phyloP scores from a whole-genome alignment of 37 sponge, comb jelly and placozoan species.

The Bolinopsis microptera region DNA sequence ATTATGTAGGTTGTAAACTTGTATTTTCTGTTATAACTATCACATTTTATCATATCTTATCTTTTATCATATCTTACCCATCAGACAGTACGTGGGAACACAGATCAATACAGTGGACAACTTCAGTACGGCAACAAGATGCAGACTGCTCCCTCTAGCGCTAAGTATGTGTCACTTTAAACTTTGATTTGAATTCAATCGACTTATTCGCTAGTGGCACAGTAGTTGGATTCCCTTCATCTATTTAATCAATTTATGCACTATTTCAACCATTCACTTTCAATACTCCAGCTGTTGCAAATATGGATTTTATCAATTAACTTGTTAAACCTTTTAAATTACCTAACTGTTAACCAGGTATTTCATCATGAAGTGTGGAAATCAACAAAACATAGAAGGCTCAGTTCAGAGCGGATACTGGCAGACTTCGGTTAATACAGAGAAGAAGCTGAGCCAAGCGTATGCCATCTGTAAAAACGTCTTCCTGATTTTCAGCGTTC shows the following conservation, averaged over 20 bases:
- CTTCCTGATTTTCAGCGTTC: slow-evolving; percentile 50
- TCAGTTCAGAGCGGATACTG: slow-evolving; percentile 52
- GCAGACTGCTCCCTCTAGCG: neutral
- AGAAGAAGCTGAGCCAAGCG: slow-evolving; percentile 38
- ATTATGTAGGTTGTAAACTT: too few species aligned
- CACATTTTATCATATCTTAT: too few species aligned
- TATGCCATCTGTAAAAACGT: slow-evolving; percentile 49
- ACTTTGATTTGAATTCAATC: too few species aligned
- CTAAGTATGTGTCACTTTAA: neutral
- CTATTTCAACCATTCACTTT: too few species aligned
- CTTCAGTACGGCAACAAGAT: neutral
- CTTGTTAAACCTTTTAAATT: too few species aligned
- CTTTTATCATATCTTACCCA: neutral
- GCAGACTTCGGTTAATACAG: slow-evolving; percentile 2
- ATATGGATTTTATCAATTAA: too few species aligned
- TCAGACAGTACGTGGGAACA: neutral
- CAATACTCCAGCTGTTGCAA: too few species aligned
- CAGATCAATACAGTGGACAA: neutral
- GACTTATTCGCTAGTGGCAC: too few species aligned
- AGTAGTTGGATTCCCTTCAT: too few species aligned
- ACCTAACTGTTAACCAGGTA: neutral
- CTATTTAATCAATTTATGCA: too few species aligned
- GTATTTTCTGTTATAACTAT: too few species aligned
- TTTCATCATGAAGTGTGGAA: slow-evolving; percentile 66
- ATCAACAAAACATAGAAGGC: slow-evolving; percentile 20